Percentiles rank a stretch among this genome's conserved stretches.
Evolutionary conservation across 1,140 invertebrate genomes (phyloP).

Genomic region (Aphaenogaster floridana): DNA sequence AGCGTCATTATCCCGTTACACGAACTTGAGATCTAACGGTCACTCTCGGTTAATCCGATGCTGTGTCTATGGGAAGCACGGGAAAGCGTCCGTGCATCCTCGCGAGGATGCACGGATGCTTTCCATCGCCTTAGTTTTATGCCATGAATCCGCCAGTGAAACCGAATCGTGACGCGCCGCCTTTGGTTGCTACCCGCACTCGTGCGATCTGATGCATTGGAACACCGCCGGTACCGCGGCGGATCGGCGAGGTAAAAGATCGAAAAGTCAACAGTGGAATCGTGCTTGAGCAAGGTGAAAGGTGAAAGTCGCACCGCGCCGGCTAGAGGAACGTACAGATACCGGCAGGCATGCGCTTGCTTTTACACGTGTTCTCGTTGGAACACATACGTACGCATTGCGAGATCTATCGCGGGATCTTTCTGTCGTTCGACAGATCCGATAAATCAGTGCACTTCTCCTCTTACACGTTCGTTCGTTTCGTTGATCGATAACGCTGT

Average conservation of each 20-base stretch:
- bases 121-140: slow-evolving; percentile 58
- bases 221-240: background rate
- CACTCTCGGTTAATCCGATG: slow-evolving; percentile 47
- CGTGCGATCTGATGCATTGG: slow-evolving; percentile 33
- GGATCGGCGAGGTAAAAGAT: slow-evolving; percentile 72
- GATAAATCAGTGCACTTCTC: background rate
- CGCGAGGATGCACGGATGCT: slow-evolving; percentile 50
- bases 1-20: slow-evolving; percentile 41
- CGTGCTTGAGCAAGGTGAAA: slow-evolving; percentile 83
- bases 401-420: background rate
- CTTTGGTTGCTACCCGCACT: slow-evolving; percentile 9
- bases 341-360: slow-evolving; percentile 43
- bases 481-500: background rate
- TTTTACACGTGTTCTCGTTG: slow-evolving; percentile 70
- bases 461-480: background rate
- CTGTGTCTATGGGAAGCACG: slow-evolving; percentile 15
- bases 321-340: slow-evolving; percentile 23
- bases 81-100: slow-evolving; percentile 29
- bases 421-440: background rate
- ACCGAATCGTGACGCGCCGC: slow-evolving; percentile 72
- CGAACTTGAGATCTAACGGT: slow-evolving; percentile 46
- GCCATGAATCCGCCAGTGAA: slow-evolving; percentile 68
- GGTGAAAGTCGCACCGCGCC: slow-evolving; percentile 83
- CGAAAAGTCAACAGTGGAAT: slow-evolving; percentile 81
- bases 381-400: slow-evolving; percentile 61